Evolutionary conservation across 2,888 invertebrate genomes (phyloP), one percentile per base, ranked within the genome.

Genomic region (Drosophila nr. perissopoda): DNA sequence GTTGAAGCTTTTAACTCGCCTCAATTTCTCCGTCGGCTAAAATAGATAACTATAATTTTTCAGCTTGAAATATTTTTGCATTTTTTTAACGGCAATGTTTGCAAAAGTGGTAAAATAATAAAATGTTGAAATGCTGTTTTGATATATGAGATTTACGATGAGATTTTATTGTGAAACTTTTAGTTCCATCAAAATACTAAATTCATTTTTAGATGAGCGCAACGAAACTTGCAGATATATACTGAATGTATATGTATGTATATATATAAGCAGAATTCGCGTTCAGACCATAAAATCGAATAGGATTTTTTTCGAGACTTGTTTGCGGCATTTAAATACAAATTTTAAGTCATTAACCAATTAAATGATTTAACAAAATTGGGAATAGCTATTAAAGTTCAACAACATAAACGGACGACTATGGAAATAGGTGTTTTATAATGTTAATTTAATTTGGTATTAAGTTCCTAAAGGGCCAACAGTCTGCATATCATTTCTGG

Each of bases 61-160:
- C 38, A 45, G 27, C 52, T 57, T 70, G 56, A 53, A 42, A 63
- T 65, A 36, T 11, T 48, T 51, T 53, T 62, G 31, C 13, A 18
- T 2, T 34, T 29, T n/a, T 13, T 58, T 48, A 29, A 27, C 33
- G 40, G 45, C 29, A 73, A 73, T 64, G 58, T 58, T 45, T 48
- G 11, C 57, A 34, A 48, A 62, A 63, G 45, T 63, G 33, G 34
- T 13, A 52, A 64, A 70, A 33, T 51, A 31, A 36, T 29, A 60
- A 34, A 62, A 71, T 59, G 53, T 53, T 59, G 42, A 69, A 63
- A 65, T 65, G 68, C 25, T 68, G 21, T 68, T 72, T 80, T 60
- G 72, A 85, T 69, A 75, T 73, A 69, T 56, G 48, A 80, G 72
- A 70, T 82, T 78, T 69, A 87, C 63, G 64, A 68, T 68, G 45